Evolutionary conservation across 2,113 vertebrate genomes (phyloP), one percentile per base, ranked within the genome.

Genomic region (Oryzias melastigma): DNA sequence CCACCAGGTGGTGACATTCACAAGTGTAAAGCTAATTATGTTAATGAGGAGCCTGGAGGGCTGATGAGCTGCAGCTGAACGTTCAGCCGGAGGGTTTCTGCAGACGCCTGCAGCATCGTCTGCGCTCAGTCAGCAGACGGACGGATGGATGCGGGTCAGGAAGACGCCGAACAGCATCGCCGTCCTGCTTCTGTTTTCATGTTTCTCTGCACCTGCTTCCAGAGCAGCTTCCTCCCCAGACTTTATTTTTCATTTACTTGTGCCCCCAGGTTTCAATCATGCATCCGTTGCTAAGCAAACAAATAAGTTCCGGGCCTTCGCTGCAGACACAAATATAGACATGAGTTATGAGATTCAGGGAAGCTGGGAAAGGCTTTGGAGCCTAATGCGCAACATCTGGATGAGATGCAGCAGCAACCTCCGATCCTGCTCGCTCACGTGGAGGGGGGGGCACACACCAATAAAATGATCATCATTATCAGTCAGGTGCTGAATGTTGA

Each of bases 181-280:
- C 49, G 45, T n/a, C 42, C 71, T 22, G 56, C 62, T 86, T 73
- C 76, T 75, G 73, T 56, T 80, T 76, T 65, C 81, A 75, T 81
- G 73, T 76, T 74, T 66, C 77, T 59, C 71, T 1, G 86, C 85
- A 90, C 90, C 91, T 91, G 89, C 81, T 85, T 88, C 77, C 85
- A 75, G 62, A 84, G 59, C 70, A 78, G 76, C 77, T 84, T 84
- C 82, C 67, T 67, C 60, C 42, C 46, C 71, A 85, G 84, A 89
- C 87, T 20, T 80, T 91, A 90, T 91, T 92, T 90, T 91, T 92
- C 89, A 92, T 92, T 91, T 92, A 85, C 76, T 91, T 80, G 73
- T 90, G 86, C 90, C 90, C 91, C 73, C 77, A 71, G 90, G 88
- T 88, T 90, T 89, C 84, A 90, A 87, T 90, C 84, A 77, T 85